Conservation (phyloP, 1,140 invertebrate species). For the Olivierus martensii region DNA sequence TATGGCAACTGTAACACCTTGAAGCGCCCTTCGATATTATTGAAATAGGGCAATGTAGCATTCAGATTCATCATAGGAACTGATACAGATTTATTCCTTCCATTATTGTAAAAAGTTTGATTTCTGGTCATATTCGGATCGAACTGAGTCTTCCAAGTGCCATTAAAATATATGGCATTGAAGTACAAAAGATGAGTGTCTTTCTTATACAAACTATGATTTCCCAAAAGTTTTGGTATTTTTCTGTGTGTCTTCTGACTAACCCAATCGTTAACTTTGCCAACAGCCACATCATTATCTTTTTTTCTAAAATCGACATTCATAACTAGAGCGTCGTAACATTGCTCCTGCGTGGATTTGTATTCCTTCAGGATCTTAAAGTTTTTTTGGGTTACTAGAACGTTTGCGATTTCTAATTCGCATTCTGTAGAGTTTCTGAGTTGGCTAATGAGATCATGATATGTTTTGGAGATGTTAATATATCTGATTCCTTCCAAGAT, state of each 20-base stretch:
- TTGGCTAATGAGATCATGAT: not conserved
- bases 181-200: slow-evolving; percentile 23
- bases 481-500: not conserved
- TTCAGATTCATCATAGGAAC: slow-evolving; percentile 73
- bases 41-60: slow-evolving; percentile 51
- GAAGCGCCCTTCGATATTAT: slow-evolving; percentile 38
- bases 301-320: slow-evolving; percentile 5
- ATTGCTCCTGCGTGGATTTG: not conserved
- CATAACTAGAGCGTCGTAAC: not conserved
- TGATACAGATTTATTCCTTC: slow-evolving; percentile 50
- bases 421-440: not conserved
- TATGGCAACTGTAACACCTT: slow-evolving; percentile 58
- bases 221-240: slow-evolving; percentile 24
- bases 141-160: slow-evolving; percentile 19
- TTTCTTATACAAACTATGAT: slow-evolving; percentile 11
- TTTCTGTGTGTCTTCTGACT: slow-evolving; percentile 19
- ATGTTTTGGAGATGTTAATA: not conserved
- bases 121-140: slow-evolving; percentile 6
- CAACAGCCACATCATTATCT: not conserved
- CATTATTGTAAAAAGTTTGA: slow-evolving; percentile 16
- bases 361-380: slow-evolving; percentile 2
- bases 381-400: not conserved
- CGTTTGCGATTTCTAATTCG: too few species aligned
- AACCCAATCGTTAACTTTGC: slow-evolving; percentile 20
- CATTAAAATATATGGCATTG: slow-evolving; percentile 29